Evolutionary conservation across 2,888 invertebrate species (phyloP), one percentile per base, ranked within the genome.

Genomic region (Volucella bombylans): DNA sequence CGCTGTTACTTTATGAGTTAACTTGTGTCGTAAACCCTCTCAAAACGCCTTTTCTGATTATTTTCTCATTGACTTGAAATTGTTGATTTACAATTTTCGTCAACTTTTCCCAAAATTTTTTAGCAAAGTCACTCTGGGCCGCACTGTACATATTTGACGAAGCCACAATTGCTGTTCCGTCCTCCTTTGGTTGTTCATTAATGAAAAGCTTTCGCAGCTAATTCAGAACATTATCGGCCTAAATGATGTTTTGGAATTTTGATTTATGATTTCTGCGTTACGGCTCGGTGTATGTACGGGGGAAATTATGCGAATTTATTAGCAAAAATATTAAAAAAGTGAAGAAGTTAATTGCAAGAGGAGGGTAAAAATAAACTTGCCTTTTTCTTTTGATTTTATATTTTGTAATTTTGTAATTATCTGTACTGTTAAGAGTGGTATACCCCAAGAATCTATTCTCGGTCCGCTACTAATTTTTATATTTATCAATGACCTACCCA

Each of bases 121-220:
- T 76, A 64, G 79, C 83, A 67, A 65, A 49, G 76, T 80, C 83
- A 83, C 83, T 83, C 64, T 67, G 54, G 41, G 74, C 78, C 64
- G 78, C 67, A 80, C 74, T 54, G 74, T 83, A 71, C 80, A 74
- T 80, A 80, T 83, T 80, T 83, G 79, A 83, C 82, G 31, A 83
- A 80, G 61, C 68, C 79, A 80, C 73, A 76, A 79, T 61, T 67
- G 45, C 67, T 79, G 64, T 38, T 61, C 38, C 31, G 31, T 31
- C 67, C 69, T 64, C 69, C 50, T 71, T 67, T 78, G 78, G 71
- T 71, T 57, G 64, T 78, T 64, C 64, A 71, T 64, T 52, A 74
- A 64, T 82, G 64, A 69, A 68, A 43, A 18, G 52, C 64, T 62
- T 69, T 49, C 18, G 39, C 39, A 61, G 79, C 68, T 73, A 69